Base-by-base conservation (phyloP, 2,888 invertebrate species). In the Mesorhabditis spiculigera region DNA sequence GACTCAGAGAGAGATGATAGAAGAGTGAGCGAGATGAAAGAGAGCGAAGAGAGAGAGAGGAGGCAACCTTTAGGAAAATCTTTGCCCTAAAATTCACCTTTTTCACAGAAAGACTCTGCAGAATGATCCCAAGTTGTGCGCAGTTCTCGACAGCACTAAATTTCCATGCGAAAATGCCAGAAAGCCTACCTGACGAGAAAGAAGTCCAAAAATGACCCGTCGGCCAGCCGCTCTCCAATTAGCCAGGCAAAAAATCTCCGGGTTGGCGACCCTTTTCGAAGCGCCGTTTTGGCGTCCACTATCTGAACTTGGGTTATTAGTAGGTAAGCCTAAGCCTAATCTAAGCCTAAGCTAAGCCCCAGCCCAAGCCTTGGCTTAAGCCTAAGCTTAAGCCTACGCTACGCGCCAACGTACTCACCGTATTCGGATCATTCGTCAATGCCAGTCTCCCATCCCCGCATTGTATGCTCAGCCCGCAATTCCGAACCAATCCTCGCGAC, bases 131-230 rank as follows among this genome's bases (percentile, higher is more conserved):
- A 44, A n/a, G 50, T 67, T 41, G 45, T 13, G 67, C 64, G 28
- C 41, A 16, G 28, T 41, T 63, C 16, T 41, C 16, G 16, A n/a
- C 28, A 10, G 41, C n/a, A n/a, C 41, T 16, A 16, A 63, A 28
- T 28, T 28, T 28, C 1, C 28, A 28, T 28, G 28, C 28, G 28
- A 28, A 28, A 28, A 28, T 28, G 28, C 28, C 28, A 28, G 28
- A 28, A 28, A 28, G 28, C 28, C 16, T 16, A n/a, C 16, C 10
- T 16, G 13, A 41, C 10, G 4, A 79, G 72, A 2, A 79, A 72
- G 62, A 79, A 77, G 67, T 79, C 79, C 42, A 79, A 71, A 68
- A 79, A 79, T 0, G 79, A 72, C 16, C 76, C 76, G n/a, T 76
- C 75, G 44, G 75, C 71, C 66, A 79, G 66, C 43, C 72, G 67